Evolutionary conservation across 1,140 invertebrate genomes (phyloP), one percentile per base, ranked within the genome.

Genomic region (Armadillidium nasatum): DNA sequence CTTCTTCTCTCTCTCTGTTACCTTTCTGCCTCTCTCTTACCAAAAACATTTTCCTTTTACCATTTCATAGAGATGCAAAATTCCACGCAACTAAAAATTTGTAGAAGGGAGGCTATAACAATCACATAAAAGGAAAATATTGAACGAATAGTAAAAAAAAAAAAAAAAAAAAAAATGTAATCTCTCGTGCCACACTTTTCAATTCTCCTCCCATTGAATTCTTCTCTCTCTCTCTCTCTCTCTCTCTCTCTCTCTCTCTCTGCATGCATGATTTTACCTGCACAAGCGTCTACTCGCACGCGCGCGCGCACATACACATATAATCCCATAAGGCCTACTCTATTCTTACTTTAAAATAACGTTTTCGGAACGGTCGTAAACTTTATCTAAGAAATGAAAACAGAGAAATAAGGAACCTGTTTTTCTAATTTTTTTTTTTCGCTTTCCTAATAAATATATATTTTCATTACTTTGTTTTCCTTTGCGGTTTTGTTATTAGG

Each of bases 171-270:
- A 60, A 60, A 60, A 60, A 60, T 60, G 50, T 19, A 19, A 19
- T 13, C 11, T 60, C 19, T 60, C 11, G 50, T 15, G 50, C 50
- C 11, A 60, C 50, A 7, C 50, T 33, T 33, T 33, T 33, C 33
- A 33, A 33, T 33, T 33, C 33, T 33, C 33, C 33, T 33, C 33
- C 33, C 33, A 60, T 15, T 15, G 2, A 60, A 60, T 9, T 9
- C 46, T 15, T 50, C 50, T 60, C 50, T 60, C 11, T 60, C 50
- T 60, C 50, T 60, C 50, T 60, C 50, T 60, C 50, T 19, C 50
- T 60, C 50, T 60, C 50, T 60, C 50, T 19, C 19, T 60, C 50
- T 19, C 19, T 19, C 50, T 33, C 33, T 33, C 33, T 33, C 33
- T 33, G 2, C 6, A 1, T 33, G 33, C 33, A 33, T 33, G 33